phyloP scores from a whole-genome alignment of 2,797 vertebrate species.

The Sebastes dallii region DNA sequence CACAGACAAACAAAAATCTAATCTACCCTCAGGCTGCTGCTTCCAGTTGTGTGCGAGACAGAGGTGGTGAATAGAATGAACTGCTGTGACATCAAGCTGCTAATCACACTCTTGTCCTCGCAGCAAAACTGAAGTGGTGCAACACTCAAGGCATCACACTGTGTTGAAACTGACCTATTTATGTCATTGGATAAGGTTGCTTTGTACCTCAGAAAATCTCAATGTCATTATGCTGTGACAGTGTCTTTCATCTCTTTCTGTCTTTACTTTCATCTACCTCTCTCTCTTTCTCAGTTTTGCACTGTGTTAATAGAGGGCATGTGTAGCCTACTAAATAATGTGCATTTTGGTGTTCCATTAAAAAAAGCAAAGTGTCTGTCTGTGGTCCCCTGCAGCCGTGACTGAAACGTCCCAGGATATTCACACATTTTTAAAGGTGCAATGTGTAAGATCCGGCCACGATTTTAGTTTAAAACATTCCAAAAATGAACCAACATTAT shows the following conservation, averaged over 20 bases:
- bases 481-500: not conserved
- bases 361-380: constrained; percentile 9
- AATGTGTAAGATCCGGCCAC: not conserved
- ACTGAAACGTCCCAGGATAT: not conserved
- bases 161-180: constrained; percentile 33
- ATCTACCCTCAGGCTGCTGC: constrained; percentile 42
- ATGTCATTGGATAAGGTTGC: constrained; percentile 24
- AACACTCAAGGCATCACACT: constrained; percentile 26
- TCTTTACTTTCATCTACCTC: constrained; percentile 33
- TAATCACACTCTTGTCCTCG: constrained; percentile 41
- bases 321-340: not conserved
- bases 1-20: not conserved
- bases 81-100: constrained; percentile 47
- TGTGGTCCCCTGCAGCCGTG: not conserved
- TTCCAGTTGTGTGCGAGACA: constrained; percentile 34
- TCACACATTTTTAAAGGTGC: not conserved
- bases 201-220: constrained; percentile 17
- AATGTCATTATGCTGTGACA: constrained; percentile 20
- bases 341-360: constrained; percentile 50
- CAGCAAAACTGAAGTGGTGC: constrained; percentile 21
- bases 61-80: constrained; percentile 34
- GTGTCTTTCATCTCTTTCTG: constrained; percentile 4
- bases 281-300: constrained; percentile 1
- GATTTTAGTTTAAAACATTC: not conserved
- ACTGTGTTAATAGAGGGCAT: constrained; percentile 15